Evolutionary conservation across 1,140 invertebrate species (phyloP).

Genomic region (Aphelinus certus): DNA sequence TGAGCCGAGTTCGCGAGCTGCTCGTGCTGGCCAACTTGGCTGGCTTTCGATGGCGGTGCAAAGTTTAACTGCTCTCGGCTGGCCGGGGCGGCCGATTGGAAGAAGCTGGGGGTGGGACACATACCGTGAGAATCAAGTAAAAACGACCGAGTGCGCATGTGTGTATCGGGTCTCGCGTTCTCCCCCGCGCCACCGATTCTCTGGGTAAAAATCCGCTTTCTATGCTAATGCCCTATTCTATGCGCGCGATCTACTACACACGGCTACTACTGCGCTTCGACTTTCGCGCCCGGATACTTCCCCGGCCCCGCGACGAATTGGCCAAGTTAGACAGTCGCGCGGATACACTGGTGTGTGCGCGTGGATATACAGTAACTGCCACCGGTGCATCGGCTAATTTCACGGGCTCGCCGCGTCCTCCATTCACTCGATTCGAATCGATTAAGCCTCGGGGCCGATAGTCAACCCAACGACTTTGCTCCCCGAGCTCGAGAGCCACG

Average conservation of each 20-base stretch:
- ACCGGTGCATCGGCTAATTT: conserved; percentile 12
- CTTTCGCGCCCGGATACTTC: conserved; percentile 1
- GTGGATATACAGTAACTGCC: no score
- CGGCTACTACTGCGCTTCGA: neutral
- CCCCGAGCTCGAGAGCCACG: no score
- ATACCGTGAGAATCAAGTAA: neutral
- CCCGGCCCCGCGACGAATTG: neutral
- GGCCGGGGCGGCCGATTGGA: neutral
- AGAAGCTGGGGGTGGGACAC: neutral
- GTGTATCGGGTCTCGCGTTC: neutral
- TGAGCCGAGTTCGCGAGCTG: no score
- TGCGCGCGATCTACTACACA: no score
- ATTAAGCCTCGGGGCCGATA: no score
- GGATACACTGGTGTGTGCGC: no score
- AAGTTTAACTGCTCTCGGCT: no score
- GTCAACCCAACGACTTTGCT: no score
- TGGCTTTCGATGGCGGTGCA: neutral
- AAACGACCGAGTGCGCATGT: neutral
- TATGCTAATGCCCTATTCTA: conserved; percentile 14
- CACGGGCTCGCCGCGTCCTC: neutral
- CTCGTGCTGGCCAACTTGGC: neutral
- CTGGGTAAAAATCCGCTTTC: conserved; percentile 25
- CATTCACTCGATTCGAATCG: no score
- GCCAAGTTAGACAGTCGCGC: conserved; percentile 1
- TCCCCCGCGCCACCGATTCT: neutral